phyloP scores from a whole-genome alignment of 2,797 vertebrate genomes.

The Carduelis carduelis region DNA sequence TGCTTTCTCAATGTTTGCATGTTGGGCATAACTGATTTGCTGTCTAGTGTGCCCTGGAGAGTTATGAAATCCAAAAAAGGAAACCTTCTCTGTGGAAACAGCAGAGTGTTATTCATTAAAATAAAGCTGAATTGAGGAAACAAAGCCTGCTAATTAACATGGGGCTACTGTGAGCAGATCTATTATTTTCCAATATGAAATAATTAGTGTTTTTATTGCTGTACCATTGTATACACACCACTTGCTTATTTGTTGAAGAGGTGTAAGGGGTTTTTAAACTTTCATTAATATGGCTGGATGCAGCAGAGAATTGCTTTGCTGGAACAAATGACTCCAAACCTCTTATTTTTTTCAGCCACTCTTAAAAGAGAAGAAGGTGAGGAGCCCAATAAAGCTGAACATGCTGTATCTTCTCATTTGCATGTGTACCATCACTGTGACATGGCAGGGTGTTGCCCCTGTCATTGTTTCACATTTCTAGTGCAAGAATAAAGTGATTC shows the following conservation, averaged over 20 bases:
- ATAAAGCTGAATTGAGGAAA: neutral
- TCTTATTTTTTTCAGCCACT: neutral
- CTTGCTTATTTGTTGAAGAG: conserved; percentile 20
- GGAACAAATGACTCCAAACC: neutral
- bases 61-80: conserved; percentile 41
- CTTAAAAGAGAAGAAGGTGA: neutral
- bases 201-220: conserved; percentile 55
- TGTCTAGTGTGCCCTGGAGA: conserved; percentile 49
- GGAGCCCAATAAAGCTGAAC: neutral
- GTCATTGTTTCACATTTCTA: neutral
- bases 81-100: conserved; percentile 9
- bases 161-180: neutral
- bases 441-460: neutral
- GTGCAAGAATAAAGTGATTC: neutral
- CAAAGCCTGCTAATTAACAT: conserved; percentile 1
- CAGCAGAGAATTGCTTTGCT: neutral
- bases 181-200: conserved; percentile 35
- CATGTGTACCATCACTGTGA: neutral
- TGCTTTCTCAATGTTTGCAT: conserved; percentile 50
- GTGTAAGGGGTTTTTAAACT: neutral
- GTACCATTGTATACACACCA: neutral
- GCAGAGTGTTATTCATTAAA: conserved; percentile 27
- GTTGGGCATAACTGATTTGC: conserved; percentile 35
- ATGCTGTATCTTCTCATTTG: neutral
- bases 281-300: neutral